Percentiles rank a stretch among this genome's conserved stretches.
Conservation (phyloP, 2,888 invertebrate species). For the Scelioninae gen. 1 region DNA sequence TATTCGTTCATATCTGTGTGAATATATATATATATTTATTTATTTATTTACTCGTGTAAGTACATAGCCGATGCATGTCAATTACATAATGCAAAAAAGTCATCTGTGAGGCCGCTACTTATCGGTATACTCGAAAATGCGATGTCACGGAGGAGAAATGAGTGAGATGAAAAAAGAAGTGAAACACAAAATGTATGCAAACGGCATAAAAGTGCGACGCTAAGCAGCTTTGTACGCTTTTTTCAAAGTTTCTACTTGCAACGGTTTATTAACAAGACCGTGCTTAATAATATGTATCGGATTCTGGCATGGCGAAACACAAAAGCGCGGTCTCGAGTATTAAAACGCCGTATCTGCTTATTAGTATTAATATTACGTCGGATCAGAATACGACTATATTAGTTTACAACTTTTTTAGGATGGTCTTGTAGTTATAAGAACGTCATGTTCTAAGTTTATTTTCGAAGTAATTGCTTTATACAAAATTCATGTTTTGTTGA, state of each 20-base stretch:
- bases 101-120: conserved; percentile 6
- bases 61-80: conserved; percentile 29
- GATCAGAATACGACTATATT: conserved; percentile 17
- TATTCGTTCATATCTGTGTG: conserved; percentile 40
- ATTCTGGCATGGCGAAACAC: conserved; percentile 22
- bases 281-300: conserved; percentile 28
- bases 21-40: no score
- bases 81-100: conserved; percentile 46
- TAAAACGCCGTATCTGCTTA: conserved; percentile 32
- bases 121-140: no score
- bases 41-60: conserved; percentile 29
- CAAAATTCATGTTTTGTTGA: background rate
- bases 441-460: conserved; percentile 1
- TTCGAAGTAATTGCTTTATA: background rate
- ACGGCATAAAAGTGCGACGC: no score
- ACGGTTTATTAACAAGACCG: conserved; percentile 16
- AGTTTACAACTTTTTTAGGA: conserved; percentile 11
- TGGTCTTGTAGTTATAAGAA: background rate
- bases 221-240: conserved; percentile 5
- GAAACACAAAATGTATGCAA: no score
- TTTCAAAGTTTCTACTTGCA: conserved; percentile 17
- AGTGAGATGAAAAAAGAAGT: no score
- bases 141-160: no score
- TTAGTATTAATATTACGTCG: conserved; percentile 23
- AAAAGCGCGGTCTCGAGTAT: conserved; percentile 29